A percentile compares a stretch with the other conserved stretches of the same genome.
Evolutionary conservation across 1,140 invertebrate species (phyloP).

Genomic region (Leptinotarsa undecemlineata): DNA sequence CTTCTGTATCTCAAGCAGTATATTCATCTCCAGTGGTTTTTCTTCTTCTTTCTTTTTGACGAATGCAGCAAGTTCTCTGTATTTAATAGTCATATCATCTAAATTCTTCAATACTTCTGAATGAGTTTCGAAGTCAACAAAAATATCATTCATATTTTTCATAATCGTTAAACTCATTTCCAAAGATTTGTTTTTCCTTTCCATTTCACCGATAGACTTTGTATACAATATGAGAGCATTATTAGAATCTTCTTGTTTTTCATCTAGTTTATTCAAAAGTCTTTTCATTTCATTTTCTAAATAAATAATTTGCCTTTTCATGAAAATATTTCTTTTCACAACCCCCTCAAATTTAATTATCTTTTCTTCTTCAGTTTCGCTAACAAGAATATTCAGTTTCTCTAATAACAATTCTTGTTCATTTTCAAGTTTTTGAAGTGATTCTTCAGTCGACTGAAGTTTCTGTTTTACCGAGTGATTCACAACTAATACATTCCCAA

Average conservation of each 20-base stretch:
- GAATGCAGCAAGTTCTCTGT: slow-evolving; percentile 49
- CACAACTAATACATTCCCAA: slow-evolving; percentile 5
- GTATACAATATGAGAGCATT: slow-evolving; percentile 47
- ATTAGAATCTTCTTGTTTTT: slow-evolving; percentile 49
- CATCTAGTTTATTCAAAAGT: slow-evolving; percentile 49
- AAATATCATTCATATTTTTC: slow-evolving; percentile 49
- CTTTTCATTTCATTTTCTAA: slow-evolving; percentile 38
- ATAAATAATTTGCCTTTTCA: slow-evolving; percentile 28
- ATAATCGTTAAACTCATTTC: slow-evolving; percentile 47
- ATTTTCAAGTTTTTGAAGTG: slow-evolving; percentile 16
- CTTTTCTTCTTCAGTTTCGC: slow-evolving; percentile 23
- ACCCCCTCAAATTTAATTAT: slow-evolving; percentile 23
- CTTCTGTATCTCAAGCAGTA: slow-evolving; percentile 46
- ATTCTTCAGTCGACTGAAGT: slow-evolving; percentile 12
- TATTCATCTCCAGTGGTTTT: slow-evolving; percentile 34
- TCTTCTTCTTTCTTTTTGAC: slow-evolving; percentile 39
- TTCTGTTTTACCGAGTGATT: slow-evolving; percentile 17
- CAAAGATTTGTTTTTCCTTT: slow-evolving; percentile 48
- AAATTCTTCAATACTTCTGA: slow-evolving; percentile 53
- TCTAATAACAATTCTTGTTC: slow-evolving; percentile 17
- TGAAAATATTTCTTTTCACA: slow-evolving; percentile 20
- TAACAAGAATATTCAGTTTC: slow-evolving; percentile 29
- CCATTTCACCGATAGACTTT: slow-evolving; percentile 49
- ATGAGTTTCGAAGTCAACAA: slow-evolving; percentile 45
- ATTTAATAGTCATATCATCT: slow-evolving; percentile 52